Conservation (phyloP, 2,113 vertebrate species). For the Myanophis thanlyinensis region DNA sequence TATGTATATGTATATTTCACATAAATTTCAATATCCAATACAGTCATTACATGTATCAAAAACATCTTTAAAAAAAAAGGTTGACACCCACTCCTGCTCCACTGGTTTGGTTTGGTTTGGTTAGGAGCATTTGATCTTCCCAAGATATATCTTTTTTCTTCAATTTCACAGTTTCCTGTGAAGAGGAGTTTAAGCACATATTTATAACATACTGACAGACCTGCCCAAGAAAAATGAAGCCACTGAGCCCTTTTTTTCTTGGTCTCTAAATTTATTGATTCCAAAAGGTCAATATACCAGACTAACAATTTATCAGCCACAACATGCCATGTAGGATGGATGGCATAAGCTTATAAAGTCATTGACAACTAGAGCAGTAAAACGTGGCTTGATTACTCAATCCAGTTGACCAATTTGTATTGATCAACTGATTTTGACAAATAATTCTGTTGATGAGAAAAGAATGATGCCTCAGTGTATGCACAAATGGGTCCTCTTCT, state of each 20-base stretch:
- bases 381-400: slow-evolving; percentile 22
- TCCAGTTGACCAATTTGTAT: slow-evolving; percentile 18
- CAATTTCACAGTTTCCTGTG: neutral
- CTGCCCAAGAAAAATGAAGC: slow-evolving; percentile 7
- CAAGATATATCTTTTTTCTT: neutral
- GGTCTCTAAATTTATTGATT: slow-evolving; percentile 1
- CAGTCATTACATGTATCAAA: neutral
- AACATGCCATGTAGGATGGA: slow-evolving; percentile 4
- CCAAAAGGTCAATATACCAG: slow-evolving; percentile 19
- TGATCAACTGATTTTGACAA: slow-evolving; percentile 5
- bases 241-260: neutral
- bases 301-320: slow-evolving; percentile 22
- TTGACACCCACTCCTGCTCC: neutral
- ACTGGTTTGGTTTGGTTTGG: neutral
- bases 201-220: neutral
- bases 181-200: neutral
- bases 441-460: slow-evolving; percentile 7
- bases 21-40: neutral
- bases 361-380: neutral
- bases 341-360: slow-evolving; percentile 17
- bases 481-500: neutral
- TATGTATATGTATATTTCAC: too few species aligned
- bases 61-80: neutral
- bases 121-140: neutral
- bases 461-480: slow-evolving; percentile 2